phyloP scores from a whole-genome alignment of 2,113 vertebrate species.

The Rafetus swinhoei region DNA sequence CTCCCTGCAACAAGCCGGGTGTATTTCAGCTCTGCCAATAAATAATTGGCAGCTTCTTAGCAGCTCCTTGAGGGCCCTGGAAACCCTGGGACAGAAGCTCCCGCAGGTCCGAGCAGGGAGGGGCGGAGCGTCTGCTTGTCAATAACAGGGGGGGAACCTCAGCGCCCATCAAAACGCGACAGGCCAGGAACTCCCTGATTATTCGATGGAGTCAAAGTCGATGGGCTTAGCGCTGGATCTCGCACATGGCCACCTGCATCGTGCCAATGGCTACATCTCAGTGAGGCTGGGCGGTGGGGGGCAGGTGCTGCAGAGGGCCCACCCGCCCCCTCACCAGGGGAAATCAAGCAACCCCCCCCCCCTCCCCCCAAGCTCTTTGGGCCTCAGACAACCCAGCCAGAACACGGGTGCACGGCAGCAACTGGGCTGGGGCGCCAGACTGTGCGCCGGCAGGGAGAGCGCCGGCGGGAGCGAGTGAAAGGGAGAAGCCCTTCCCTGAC shows the following conservation, averaged over 20 bases:
- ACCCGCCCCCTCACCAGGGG: neutral
- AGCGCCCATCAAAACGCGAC: neutral
- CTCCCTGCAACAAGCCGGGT: neutral
- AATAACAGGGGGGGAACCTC: neutral
- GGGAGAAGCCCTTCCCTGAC: neutral
- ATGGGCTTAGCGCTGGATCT: neutral
- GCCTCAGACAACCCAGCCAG: too few relatives aligned
- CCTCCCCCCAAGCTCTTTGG: neutral
- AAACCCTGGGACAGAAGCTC: constrained; percentile 7
- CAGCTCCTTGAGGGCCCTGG: constrained; percentile 47
- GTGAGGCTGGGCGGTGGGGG: neutral
- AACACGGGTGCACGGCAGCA: neutral
- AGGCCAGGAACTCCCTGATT: neutral
- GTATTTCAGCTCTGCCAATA: constrained; percentile 5
- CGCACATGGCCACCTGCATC: accelerated
- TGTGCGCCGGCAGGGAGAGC: neutral
- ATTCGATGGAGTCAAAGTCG: neutral
- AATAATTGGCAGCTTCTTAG: constrained; percentile 66
- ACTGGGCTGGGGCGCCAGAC: neutral
- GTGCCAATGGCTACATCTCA: neutral
- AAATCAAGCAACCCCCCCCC: neutral
- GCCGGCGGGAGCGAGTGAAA: neutral
- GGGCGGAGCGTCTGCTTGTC: neutral
- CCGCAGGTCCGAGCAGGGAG: neutral
- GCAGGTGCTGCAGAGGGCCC: neutral